Percentiles rank a stretch among this genome's conserved stretches.
These are phyloP conservation scores for Pangasianodon gigas DNA, from an alignment of 2,113 vertebrate species.

Conservation along the genomic window DNA sequence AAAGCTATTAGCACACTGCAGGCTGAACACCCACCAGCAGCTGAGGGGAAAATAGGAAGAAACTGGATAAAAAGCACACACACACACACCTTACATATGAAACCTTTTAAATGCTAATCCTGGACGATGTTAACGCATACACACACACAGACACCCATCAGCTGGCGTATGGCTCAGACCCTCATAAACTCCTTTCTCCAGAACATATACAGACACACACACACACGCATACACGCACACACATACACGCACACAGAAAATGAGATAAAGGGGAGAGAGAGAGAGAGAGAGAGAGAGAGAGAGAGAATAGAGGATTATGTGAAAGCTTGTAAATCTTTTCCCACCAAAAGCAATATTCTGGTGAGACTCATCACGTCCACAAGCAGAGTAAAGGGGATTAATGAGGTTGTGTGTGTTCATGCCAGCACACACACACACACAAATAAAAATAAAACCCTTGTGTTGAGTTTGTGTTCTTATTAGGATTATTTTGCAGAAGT, in stretches of 20 bases:
- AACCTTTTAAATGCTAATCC: too few species aligned
- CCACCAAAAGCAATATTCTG: background rate
- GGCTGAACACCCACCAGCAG: background rate
- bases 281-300: background rate
- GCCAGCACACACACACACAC: background rate
- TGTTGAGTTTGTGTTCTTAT: background rate
- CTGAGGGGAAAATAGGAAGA: background rate
- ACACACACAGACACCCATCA: too few species aligned
- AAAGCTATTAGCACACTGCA: conserved; percentile 2
- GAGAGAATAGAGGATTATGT: conserved; percentile 1
- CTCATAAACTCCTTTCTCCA: too few species aligned
- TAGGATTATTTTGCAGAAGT: background rate
- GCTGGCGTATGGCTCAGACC: too few species aligned
- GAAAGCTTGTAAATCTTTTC: conserved; percentile 11
- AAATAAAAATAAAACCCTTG: background rate
- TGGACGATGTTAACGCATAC: too few species aligned
- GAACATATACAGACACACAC: background rate
- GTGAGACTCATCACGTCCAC: background rate
- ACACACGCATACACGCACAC: conserved; percentile 1
- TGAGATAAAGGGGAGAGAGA: background rate
- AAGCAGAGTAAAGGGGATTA: conserved; percentile 4
- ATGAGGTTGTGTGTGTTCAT: background rate
- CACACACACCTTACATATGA: background rate
- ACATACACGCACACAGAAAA: background rate
- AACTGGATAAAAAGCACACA: background rate